Base-by-base conservation (phyloP, 2,888 invertebrate genomes). In the Dastarcus helophoroides region DNA sequence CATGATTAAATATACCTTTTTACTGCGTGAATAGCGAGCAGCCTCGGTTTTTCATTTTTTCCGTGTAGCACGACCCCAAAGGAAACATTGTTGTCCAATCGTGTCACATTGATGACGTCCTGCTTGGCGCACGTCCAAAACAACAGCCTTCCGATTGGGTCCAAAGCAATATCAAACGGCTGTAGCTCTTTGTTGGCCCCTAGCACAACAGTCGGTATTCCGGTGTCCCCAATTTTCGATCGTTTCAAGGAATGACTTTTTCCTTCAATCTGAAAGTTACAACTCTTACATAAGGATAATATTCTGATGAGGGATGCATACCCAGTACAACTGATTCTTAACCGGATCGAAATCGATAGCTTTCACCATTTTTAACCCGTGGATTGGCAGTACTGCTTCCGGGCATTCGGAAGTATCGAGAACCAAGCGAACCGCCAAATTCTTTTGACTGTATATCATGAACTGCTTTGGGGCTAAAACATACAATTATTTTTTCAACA, bases 271-370 rank as follows among this genome's bases (percentile, higher is more conserved):
- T 69, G 23, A 14, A 41, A 43, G n/a, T n/a, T n/a, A n/a, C n/a
- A n/a, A 19, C 19, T 19, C 8, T 19, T 19, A 7, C 6, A n/a
- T 19, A 19, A 7, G 19, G 6, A 19, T 19, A 7, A 7, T 7
- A 13, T n/a, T n/a, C n/a, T n/a, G n/a, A n/a, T n/a, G n/a, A n/a
- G n/a, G n/a, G n/a, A 16, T 11, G 50, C 59, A 58, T 55, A 80
- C 76, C 80, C 81, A 81, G 54, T 78, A 81, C 21, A 81, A 60
- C 43, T 68, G 66, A 39, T 76, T 73, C 5, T 76, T 68, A 23
- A 76, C 68, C 0, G 89, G 85, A 62, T 94, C 93, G 54, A 81
- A 93, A 53, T 86, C 88, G 15, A 94, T 77, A 0, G 89, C 80
- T 41, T 78, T 73, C 1, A 88, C 75, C 46, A 77, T 79, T 53